These are phyloP conservation scores for Alosa alosa DNA, from an alignment of 2,113 vertebrate species.

Conservation along the genomic window DNA sequence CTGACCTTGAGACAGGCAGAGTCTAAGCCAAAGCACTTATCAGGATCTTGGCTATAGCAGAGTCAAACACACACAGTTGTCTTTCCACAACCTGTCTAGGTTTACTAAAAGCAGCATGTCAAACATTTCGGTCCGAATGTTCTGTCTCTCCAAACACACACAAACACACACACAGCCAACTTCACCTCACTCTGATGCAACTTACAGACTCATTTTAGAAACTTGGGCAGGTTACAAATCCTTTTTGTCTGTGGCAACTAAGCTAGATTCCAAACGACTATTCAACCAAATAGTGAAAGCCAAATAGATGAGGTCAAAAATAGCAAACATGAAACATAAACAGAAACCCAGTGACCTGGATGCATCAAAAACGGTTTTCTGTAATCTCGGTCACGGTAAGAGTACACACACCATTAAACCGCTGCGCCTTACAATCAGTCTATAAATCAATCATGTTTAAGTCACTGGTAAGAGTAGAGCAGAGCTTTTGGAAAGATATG, in stretches of 20 bases:
- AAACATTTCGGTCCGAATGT: not conserved
- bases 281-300: not conserved
- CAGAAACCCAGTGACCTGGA: not conserved
- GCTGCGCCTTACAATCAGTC: not conserved
- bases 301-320: not conserved
- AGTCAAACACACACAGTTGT: not conserved
- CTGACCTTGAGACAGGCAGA: constrained; percentile 47
- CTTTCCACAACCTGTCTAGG: not conserved
- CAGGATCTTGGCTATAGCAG: constrained; percentile 28
- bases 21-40: constrained; percentile 43
- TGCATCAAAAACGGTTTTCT: not conserved
- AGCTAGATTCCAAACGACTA: not conserved
- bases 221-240: not conserved
- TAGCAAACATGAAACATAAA: not conserved
- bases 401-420: not conserved
- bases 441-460: not conserved
- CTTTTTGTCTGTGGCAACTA: not conserved
- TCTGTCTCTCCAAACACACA: not conserved
- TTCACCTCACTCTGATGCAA: not conserved
- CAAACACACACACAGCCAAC: not conserved
- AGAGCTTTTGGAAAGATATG: no score
- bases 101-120: not conserved
- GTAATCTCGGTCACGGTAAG: not conserved
- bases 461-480: not conserved
- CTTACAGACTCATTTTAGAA: not conserved